Conservation (phyloP, 2,797 vertebrate species). For the Anisognathus igniventris region DNA sequence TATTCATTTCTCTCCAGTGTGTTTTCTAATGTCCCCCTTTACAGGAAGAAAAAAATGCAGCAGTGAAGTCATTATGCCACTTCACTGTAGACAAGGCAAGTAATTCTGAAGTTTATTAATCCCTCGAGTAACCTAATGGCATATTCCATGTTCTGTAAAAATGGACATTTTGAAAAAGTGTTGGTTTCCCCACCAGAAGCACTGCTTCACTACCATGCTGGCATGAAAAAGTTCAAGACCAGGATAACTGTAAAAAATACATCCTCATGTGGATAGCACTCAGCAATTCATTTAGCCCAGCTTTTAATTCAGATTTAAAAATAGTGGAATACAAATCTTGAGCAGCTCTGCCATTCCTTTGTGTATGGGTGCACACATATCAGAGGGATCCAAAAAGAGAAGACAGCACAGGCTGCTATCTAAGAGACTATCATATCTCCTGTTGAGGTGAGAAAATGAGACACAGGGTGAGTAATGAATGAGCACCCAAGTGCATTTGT, state of each 20-base stretch:
- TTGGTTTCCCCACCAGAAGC: neutral
- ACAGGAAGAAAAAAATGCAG: neutral
- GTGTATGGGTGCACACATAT: neutral
- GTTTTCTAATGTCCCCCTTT: conserved; percentile 25
- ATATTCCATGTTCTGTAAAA: neutral
- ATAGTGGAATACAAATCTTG: neutral
- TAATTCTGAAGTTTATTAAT: conserved; percentile 44
- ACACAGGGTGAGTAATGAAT: neutral
- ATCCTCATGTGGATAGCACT: neutral
- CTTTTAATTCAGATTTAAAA: neutral
- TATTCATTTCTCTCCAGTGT: conserved; percentile 26
- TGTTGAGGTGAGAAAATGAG: neutral
- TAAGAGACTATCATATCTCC: neutral
- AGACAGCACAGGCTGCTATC: neutral
- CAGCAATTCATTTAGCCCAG: neutral
- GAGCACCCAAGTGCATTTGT: neutral
- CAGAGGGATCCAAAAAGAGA: neutral
- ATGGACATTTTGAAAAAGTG: neutral
- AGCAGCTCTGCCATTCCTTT: neutral
- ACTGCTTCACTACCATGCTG: neutral
- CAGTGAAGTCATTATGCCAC: neutral
- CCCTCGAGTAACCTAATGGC: neutral
- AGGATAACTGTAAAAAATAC: neutral
- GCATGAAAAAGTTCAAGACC: neutral
- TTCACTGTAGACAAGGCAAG: conserved; percentile 18